Evolutionary conservation across 1,140 invertebrate species (phyloP).

Genomic region (Leptopilina boulardi): DNA sequence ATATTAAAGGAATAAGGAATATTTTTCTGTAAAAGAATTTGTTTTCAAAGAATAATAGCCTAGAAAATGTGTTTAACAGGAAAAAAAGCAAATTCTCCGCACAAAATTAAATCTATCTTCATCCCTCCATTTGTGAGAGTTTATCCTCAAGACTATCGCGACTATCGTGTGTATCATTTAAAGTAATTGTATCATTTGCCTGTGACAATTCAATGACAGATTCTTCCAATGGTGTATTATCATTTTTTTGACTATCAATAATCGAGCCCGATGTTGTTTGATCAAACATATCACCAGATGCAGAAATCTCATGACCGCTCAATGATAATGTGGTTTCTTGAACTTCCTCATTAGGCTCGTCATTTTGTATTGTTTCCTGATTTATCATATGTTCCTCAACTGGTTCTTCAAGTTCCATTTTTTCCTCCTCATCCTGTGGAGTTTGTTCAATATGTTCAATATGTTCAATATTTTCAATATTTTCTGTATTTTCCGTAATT

Average conservation of each 20-base stretch:
- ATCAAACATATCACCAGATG: slow-evolving; percentile 67
- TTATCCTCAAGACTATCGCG: slow-evolving; percentile 74
- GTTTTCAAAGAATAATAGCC: too few species aligned
- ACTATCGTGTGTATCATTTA: slow-evolving; percentile 71
- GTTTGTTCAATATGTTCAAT: too few species aligned
- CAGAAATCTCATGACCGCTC: slow-evolving; percentile 60
- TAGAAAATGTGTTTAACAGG: too few species aligned
- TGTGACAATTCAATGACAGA: slow-evolving; percentile 64
- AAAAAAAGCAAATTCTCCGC: slow-evolving; percentile 1
- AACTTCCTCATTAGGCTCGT: slow-evolving; percentile 42
- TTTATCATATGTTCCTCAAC: slow-evolving; percentile 39
- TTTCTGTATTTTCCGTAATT: too few species aligned
- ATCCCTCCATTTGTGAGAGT: slow-evolving; percentile 73
- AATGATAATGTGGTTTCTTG: slow-evolving; percentile 39
- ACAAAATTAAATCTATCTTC: slow-evolving; percentile 32
- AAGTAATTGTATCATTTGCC: slow-evolving; percentile 63
- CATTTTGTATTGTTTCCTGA: slow-evolving; percentile 30
- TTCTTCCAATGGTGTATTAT: slow-evolving; percentile 49
- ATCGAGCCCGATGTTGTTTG: slow-evolving; percentile 51
- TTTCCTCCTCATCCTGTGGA: slow-evolving; percentile 21
- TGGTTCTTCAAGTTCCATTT: slow-evolving; percentile 36
- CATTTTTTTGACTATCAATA: slow-evolving; percentile 53
- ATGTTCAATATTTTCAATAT: too few species aligned
- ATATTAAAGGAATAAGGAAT: too few species aligned
- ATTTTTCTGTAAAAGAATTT: too few species aligned